Conservation (phyloP, 2,888 invertebrate species). For the Blera fallax region DNA sequence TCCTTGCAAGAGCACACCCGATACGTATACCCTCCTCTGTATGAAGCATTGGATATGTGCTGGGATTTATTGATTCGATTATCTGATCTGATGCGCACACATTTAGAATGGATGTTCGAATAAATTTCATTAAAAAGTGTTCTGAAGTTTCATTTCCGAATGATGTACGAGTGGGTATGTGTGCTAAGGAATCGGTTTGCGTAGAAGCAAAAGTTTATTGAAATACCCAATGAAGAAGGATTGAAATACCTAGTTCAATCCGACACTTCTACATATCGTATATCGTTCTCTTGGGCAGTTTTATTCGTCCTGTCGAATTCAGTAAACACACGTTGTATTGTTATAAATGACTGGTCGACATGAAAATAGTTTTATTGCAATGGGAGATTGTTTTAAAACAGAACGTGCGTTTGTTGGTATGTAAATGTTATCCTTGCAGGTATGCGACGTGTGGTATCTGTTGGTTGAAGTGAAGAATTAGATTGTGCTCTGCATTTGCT, state of each 20-base stretch:
- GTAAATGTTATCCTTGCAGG: too few relatives aligned
- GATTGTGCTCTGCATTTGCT: too few relatives aligned
- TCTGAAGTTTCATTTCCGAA: conserved; percentile 13
- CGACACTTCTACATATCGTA: not conserved
- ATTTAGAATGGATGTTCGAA: conserved; percentile 47
- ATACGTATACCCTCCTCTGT: not conserved
- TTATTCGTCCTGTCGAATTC: conserved; percentile 11
- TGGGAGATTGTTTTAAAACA: not conserved
- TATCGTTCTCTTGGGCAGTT: not conserved
- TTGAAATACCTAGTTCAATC: not conserved
- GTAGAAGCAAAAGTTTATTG: conserved; percentile 18
- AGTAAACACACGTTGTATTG: not conserved
- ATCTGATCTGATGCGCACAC: conserved; percentile 47
- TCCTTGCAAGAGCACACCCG: conserved; percentile 8
- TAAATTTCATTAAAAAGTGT: conserved; percentile 47
- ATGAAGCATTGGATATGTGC: conserved; percentile 21
- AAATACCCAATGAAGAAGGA: conserved; percentile 2
- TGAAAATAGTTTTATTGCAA: not conserved
- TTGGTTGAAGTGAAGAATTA: too few relatives aligned
- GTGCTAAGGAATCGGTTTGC: not conserved
- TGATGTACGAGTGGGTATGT: not conserved
- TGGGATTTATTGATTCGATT: conserved; percentile 64
- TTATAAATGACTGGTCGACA: not conserved
- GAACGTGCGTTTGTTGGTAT: too few relatives aligned
- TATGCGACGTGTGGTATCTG: too few relatives aligned